Evolutionary conservation across 2,797 vertebrate genomes (phyloP).

Genomic region (Petrocephalus sullivani): DNA sequence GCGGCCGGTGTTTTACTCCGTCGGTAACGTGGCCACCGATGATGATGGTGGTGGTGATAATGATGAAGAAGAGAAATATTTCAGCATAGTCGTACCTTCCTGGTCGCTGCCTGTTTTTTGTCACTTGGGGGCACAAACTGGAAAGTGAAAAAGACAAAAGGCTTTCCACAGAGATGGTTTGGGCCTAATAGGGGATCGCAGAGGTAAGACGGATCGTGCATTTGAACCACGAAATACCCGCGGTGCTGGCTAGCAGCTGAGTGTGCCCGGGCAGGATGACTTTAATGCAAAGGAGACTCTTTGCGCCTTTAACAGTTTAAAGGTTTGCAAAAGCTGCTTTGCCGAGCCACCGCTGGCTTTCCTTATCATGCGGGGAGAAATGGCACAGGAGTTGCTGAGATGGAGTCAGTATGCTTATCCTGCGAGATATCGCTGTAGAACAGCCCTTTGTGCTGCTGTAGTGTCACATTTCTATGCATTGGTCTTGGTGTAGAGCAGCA

Average conservation of each 20-base stretch:
- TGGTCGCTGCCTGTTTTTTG: conserved; percentile 12
- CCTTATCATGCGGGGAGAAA: neutral
- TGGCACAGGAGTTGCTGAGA: neutral
- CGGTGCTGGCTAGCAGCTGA: neutral
- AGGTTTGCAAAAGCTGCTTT: neutral
- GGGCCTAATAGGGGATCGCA: conserved; percentile 18
- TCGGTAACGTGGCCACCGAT: neutral
- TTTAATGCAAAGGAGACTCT: neutral
- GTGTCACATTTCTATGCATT: no score
- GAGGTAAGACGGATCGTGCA: conserved; percentile 14
- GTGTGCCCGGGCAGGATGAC: neutral
- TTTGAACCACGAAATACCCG: neutral
- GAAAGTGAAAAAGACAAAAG: conserved; percentile 27
- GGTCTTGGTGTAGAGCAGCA: neutral
- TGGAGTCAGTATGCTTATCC: neutral
- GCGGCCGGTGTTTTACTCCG: neutral
- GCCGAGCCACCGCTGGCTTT: neutral
- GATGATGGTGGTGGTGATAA: neutral
- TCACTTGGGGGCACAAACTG: conserved; percentile 19
- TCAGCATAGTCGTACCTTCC: neutral
- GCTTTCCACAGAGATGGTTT: conserved; percentile 23
- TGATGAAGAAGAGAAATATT: neutral
- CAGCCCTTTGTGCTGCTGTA: neutral
- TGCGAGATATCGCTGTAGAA: neutral
- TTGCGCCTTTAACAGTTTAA: neutral